A percentile compares a stretch with the other conserved stretches of the same genome.
Evolutionary conservation across 2,888 invertebrate genomes (phyloP).

Genomic region (Drosophila borealis): DNA sequence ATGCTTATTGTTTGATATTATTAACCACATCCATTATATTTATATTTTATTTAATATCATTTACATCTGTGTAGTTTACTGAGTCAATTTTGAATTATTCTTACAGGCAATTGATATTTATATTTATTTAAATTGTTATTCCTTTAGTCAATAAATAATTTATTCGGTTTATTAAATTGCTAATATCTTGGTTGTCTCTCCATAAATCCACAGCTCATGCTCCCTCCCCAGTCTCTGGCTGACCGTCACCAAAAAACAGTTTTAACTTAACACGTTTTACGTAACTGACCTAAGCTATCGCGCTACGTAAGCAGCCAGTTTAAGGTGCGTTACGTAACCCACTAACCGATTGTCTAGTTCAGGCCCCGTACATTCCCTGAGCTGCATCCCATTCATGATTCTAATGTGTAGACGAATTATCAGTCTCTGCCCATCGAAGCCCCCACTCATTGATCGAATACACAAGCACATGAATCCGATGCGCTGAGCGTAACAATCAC

Average conservation of each 20-base stretch:
- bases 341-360: constrained; percentile 27
- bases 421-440: constrained; percentile 24
- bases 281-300: constrained; percentile 70
- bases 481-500: constrained; percentile 36
- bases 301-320: constrained; percentile 42
- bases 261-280: constrained; percentile 47
- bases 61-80: too few relatives aligned
- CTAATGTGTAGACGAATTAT: constrained; percentile 48
- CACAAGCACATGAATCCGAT: constrained; percentile 25
- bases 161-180: background rate
- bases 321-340: constrained; percentile 45
- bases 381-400: constrained; percentile 70
- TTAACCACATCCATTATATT: too few relatives aligned
- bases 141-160: background rate
- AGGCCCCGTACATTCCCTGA: constrained; percentile 19
- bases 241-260: background rate
- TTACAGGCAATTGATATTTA: background rate
- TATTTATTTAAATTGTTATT: background rate
- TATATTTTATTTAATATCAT: background rate
- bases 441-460: constrained; percentile 35
- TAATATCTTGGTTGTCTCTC: background rate
- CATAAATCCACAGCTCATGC: background rate
- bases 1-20: background rate
- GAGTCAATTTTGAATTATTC: background rate
- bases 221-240: background rate